These are phyloP conservation scores for Ciconia boyciana DNA, from an alignment of 2,113 vertebrate species.

Conservation along the genomic window DNA sequence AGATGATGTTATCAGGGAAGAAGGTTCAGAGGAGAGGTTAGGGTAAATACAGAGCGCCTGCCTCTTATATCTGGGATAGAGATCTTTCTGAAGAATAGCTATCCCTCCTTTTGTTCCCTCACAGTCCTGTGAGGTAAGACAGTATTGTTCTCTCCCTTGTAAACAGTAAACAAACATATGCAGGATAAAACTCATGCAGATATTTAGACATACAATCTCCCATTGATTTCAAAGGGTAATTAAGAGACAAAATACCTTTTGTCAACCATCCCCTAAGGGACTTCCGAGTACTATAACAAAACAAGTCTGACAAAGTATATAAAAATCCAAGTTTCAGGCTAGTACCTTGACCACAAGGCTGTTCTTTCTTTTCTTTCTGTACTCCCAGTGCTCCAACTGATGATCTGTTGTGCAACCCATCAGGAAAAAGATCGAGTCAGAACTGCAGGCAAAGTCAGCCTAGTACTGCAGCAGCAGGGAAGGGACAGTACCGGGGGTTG, in stretches of 20 bases:
- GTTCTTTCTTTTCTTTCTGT: background rate
- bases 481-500: background rate
- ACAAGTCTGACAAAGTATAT: background rate
- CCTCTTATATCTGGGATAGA: background rate
- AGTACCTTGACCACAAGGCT: background rate
- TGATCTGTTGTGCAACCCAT: background rate
- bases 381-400: background rate
- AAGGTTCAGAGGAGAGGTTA: background rate
- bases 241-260: background rate
- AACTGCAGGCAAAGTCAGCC: background rate
- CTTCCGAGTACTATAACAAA: background rate
- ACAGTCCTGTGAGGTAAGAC: background rate
- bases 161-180: background rate
- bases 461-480: background rate
- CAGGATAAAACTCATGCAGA: background rate
- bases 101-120: background rate
- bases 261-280: background rate
- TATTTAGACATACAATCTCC: background rate
- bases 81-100: background rate
- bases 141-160: background rate
- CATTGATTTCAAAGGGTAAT: background rate
- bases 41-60: background rate
- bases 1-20: background rate
- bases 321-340: background rate
- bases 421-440: background rate